Evolutionary conservation across 1,140 invertebrate species (phyloP).

Genomic region (Papilio xuthus): DNA sequence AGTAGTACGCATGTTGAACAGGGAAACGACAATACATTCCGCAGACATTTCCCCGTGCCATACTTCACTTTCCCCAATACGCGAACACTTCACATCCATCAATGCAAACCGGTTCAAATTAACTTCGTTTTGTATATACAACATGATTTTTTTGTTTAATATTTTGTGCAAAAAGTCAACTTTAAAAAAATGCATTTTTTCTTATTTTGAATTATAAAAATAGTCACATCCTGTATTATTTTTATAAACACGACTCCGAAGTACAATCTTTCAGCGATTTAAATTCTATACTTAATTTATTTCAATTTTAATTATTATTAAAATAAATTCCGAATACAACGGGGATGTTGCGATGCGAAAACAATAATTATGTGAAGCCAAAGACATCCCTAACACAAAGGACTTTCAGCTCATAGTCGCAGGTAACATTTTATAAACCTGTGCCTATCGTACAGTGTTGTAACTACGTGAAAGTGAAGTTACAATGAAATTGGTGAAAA

Average conservation of each 20-base stretch:
- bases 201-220: neutral
- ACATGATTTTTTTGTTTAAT: too few relatives aligned
- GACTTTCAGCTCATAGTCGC: constrained; percentile 6
- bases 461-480: constrained; percentile 31
- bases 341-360: neutral
- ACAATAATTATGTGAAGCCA: neutral
- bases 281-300: neutral
- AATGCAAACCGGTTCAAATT: neutral
- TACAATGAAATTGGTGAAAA: constrained; percentile 36
- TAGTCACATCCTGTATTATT: neutral
- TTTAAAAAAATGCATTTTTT: too few relatives aligned
- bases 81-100: constrained; percentile 2
- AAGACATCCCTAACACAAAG: neutral
- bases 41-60: constrained; percentile 13
- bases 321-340: neutral
- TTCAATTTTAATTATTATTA: neutral
- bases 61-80: constrained; percentile 22
- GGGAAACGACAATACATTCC: constrained; percentile 16
- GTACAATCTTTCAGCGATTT: neutral
- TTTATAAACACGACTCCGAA: neutral
- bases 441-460: neutral
- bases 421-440: constrained; percentile 9
- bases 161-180: too few relatives aligned
- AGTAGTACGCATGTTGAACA: constrained; percentile 11
- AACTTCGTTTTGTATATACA: neutral